Percentiles rank a stretch among this genome's conserved stretches.
phyloP scores from a whole-genome alignment of 2,797 vertebrate genomes.

The Coreius guichenoti region DNA sequence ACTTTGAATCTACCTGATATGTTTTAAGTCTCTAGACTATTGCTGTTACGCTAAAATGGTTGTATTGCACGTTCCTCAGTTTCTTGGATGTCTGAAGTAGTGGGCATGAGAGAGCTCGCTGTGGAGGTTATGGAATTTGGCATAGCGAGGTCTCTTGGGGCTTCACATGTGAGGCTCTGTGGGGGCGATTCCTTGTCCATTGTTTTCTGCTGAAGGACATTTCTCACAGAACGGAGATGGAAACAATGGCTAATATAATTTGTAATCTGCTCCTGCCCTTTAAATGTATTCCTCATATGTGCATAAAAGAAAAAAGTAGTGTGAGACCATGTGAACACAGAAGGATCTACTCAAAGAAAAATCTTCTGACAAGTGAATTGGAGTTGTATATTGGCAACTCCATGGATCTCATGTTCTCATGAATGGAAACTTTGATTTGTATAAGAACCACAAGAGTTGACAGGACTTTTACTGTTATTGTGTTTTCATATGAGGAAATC shows the following conservation, averaged over 20 bases:
- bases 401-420: neutral
- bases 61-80: neutral
- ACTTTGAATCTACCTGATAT: constrained; percentile 5
- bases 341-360: constrained; percentile 20
- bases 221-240: constrained; percentile 50
- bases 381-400: neutral
- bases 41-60: constrained; percentile 30
- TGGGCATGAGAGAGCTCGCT: constrained; percentile 35
- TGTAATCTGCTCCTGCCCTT: constrained; percentile 13
- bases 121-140: constrained; percentile 50
- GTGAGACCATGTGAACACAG: neutral
- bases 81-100: constrained; percentile 18
- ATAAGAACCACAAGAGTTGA: constrained; percentile 3
- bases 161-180: constrained; percentile 46
- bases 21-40: neutral
- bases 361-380: neutral
- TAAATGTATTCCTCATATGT: constrained; percentile 45
- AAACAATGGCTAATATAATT: constrained; percentile 61
- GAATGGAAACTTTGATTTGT: constrained; percentile 14
- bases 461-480: neutral
- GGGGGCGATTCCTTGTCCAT: constrained; percentile 55
- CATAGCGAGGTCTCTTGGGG: constrained; percentile 49
- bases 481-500: constrained; percentile 32
- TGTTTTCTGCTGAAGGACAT: constrained; percentile 59
- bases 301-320: neutral